These are phyloP conservation scores for Acanthopagrus latus DNA, from an alignment of 2,797 vertebrate genomes.

Conservation along the genomic window DNA sequence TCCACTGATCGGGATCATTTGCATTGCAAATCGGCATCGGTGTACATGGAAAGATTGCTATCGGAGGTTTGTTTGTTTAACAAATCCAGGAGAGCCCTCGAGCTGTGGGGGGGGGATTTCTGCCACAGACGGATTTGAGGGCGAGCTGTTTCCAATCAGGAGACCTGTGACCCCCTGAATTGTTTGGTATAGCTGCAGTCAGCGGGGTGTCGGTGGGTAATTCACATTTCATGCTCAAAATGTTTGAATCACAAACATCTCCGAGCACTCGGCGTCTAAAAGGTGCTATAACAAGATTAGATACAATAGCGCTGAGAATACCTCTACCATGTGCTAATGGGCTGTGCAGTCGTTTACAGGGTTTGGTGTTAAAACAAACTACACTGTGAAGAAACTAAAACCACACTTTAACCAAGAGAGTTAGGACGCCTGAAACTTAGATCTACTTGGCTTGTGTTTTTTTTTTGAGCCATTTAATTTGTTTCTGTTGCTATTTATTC, in stretches of 20 bases:
- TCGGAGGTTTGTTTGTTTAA: slow-evolving; percentile 77
- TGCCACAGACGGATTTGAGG: slow-evolving; percentile 41
- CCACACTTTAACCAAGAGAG: too few relatives aligned
- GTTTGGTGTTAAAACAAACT: not conserved
- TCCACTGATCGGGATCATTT: slow-evolving; percentile 77
- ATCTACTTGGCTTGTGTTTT: too few relatives aligned
- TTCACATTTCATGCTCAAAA: slow-evolving; percentile 37
- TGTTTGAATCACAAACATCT: slow-evolving; percentile 49
- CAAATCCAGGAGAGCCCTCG: slow-evolving; percentile 71
- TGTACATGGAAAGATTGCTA: slow-evolving; percentile 64
- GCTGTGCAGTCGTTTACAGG: not conserved
- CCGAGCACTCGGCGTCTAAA: slow-evolving; percentile 20
- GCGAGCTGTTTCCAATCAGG: slow-evolving; percentile 25
- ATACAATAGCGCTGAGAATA: not conserved
- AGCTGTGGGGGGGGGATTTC: slow-evolving; percentile 51
- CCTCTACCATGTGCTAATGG: not conserved
- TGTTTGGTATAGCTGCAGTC: slow-evolving; percentile 33
- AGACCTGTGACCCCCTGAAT: slow-evolving; percentile 45
- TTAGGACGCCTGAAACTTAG: not conserved
- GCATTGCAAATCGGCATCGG: slow-evolving; percentile 80
- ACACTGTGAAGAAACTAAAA: slow-evolving; percentile 1
- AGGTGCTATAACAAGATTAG: slow-evolving; percentile 10
- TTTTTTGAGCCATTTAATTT: too few relatives aligned
- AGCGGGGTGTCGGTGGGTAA: slow-evolving; percentile 21
- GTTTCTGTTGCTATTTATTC: too few relatives aligned